Evolutionary conservation across 2,888 invertebrate species (phyloP).

Genomic region (Thalpophila matura): DNA sequence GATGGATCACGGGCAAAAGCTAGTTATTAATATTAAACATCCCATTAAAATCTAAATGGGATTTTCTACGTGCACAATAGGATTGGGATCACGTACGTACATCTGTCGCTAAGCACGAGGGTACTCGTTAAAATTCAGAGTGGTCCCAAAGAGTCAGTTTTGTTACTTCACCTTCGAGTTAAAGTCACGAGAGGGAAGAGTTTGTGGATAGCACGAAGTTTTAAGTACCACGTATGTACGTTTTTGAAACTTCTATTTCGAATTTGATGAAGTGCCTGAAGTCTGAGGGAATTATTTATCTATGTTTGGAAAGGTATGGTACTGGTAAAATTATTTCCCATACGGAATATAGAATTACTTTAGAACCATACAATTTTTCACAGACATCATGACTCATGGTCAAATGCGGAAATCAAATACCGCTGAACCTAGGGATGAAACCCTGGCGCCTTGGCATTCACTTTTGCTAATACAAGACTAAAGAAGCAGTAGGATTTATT

Average conservation of each 20-base stretch:
- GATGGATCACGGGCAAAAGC: no score
- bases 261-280: constrained; percentile 24
- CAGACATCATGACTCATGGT: no score
- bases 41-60: not conserved
- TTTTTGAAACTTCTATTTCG: constrained; percentile 20
- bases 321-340: no score
- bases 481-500: no score
- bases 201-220: constrained; percentile 17
- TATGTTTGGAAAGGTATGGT: no score
- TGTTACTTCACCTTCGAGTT: constrained; percentile 10
- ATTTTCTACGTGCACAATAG: not conserved
- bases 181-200: constrained; percentile 3
- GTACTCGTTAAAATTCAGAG: constrained; percentile 18
- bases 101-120: not conserved
- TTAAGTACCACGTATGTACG: constrained; percentile 15
- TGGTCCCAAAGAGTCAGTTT: constrained; percentile 4
- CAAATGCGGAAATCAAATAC: no score
- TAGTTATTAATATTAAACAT: not conserved
- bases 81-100: not conserved
- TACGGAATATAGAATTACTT: no score
- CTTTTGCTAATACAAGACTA: no score
- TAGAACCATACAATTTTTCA: no score
- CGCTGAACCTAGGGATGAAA: no score
- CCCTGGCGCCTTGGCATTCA: no score
- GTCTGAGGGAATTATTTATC: no score